Conservation (phyloP, 2,888 invertebrate genomes). For the Trissolcus brochymenae region DNA sequence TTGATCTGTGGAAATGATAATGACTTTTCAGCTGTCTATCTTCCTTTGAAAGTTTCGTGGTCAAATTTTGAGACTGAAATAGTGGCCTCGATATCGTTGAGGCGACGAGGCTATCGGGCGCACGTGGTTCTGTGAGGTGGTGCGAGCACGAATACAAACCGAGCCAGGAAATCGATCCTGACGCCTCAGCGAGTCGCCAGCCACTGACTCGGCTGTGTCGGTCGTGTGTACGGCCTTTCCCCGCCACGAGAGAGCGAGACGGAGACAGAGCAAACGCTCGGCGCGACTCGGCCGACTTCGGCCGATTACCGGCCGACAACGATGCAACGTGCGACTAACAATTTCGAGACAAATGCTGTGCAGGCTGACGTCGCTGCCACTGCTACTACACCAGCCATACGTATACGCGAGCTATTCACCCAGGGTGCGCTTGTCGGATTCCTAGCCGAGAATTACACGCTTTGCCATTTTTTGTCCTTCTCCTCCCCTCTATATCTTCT, state of each 20-base stretch:
- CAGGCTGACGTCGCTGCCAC: conserved; percentile 21
- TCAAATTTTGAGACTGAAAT: background rate
- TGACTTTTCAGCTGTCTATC: background rate
- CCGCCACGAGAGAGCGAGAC: background rate
- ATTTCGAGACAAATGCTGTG: conserved; percentile 32
- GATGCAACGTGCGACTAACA: conserved; percentile 33
- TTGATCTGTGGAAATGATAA: too few relatives aligned
- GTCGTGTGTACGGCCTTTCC: conserved; percentile 61
- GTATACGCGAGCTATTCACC: conserved; percentile 15
- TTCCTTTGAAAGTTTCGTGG: background rate
- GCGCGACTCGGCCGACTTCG: conserved; percentile 54
- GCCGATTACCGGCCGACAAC: conserved; percentile 48
- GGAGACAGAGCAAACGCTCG: conserved; percentile 56
- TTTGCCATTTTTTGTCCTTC: conserved; percentile 1
- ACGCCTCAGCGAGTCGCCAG: conserved; percentile 74
- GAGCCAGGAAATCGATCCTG: conserved; percentile 79
- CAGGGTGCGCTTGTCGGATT: conserved; percentile 24
- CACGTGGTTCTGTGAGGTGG: conserved; percentile 80
- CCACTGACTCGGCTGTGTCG: conserved; percentile 66
- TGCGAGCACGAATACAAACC: conserved; percentile 81
- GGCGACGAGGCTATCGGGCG: conserved; percentile 65
- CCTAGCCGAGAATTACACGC: conserved; percentile 13
- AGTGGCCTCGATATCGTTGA: background rate
- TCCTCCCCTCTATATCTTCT: background rate
- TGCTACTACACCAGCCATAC: conserved; percentile 26